A percentile compares a stretch with the other conserved stretches of the same genome.
phyloP scores from a whole-genome alignment of 30 jellyfish, hydroid and myxozoan genomes.

The Hydractinia echinata region DNA sequence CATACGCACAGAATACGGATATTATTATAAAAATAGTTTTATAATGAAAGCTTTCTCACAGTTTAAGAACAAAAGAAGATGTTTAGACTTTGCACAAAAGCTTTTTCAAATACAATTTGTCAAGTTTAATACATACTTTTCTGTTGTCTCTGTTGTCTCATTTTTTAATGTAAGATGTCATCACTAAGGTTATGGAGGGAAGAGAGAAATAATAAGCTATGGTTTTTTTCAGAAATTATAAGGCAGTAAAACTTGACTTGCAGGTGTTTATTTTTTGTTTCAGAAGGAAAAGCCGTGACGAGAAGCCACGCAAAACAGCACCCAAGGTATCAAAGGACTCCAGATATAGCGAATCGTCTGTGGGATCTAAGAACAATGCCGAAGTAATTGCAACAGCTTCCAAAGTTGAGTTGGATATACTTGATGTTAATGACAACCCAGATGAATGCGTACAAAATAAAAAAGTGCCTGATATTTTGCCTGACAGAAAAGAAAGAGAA shows the following conservation, averaged over 20 bases:
- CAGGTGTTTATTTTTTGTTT: neutral
- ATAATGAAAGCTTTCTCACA: no score
- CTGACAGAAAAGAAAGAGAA: no score
- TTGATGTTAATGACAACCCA: slow-evolving; percentile 37
- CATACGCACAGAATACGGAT: no score
- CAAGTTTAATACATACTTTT: no score
- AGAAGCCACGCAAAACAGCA: slow-evolving; percentile 7
- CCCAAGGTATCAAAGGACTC: neutral
- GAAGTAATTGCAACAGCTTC: slow-evolving; percentile 79
- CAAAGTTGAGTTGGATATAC: slow-evolving; percentile 50
- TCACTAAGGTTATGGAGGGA: no score
- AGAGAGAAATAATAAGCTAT: neutral
- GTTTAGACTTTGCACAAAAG: no score
- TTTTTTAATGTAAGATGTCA: no score
- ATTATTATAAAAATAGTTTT: no score
- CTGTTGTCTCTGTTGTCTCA: no score
- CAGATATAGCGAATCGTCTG: neutral
- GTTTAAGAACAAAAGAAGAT: no score
- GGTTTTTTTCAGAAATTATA: neutral
- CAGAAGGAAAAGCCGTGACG: slow-evolving; percentile 18
- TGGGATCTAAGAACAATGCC: slow-evolving; percentile 34
- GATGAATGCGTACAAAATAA: neutral
- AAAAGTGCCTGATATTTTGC: no score
- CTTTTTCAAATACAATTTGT: no score
- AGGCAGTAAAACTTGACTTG: neutral